A percentile compares a stretch with the other conserved stretches of the same genome.
These are phyloP conservation scores for Urocyon cinereoargenteus DNA, from an alignment of 2,797 vertebrate species.

Conservation along the genomic window DNA sequence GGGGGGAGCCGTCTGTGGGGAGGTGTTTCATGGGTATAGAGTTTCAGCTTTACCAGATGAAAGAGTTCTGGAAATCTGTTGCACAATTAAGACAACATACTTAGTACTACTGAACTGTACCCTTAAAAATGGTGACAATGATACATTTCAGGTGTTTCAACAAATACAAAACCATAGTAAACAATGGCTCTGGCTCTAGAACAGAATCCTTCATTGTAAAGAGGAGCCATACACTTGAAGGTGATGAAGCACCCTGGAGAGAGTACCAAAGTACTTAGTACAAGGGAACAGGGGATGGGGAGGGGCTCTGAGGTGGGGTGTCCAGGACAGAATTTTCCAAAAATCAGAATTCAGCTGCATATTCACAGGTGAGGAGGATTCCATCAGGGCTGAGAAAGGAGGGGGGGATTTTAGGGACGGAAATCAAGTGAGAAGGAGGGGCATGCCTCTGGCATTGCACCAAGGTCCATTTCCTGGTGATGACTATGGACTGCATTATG, in stretches of 20 bases:
- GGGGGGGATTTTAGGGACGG: background rate
- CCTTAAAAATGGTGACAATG: background rate
- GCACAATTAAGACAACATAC: background rate
- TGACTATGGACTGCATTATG: rapidly evolving
- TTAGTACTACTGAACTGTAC: background rate
- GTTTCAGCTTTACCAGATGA: background rate
- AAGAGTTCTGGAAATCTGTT: background rate
- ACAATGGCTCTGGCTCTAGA: background rate
- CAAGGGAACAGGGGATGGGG: background rate
- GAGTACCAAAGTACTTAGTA: background rate
- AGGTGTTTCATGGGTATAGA: background rate
- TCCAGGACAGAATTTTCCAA: background rate
- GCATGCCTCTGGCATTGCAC: background rate
- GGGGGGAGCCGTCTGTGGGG: background rate
- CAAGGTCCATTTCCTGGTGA: background rate
- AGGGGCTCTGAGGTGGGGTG: background rate
- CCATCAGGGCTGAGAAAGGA: background rate
- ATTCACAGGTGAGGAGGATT: background rate
- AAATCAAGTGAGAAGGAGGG: no score
- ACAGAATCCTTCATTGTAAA: background rate
- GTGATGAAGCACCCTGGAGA: no score
- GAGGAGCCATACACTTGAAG: background rate
- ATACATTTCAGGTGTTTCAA: background rate
- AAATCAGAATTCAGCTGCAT: background rate
- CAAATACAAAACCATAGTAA: background rate